Conservation (phyloP, 2,113 vertebrate genomes). For the Pomatostomus ruficeps region DNA sequence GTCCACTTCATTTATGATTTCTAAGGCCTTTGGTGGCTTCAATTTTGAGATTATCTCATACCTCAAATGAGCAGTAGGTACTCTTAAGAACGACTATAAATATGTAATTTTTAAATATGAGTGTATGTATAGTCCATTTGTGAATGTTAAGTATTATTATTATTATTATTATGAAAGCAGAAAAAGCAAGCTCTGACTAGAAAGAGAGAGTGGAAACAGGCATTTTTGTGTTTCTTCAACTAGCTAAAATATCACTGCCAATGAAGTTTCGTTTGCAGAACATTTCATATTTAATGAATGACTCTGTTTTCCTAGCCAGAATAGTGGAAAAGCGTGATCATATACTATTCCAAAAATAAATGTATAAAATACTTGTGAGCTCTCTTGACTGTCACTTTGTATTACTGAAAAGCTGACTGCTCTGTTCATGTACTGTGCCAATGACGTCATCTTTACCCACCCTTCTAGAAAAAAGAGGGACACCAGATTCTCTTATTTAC, state of each 20-base stretch:
- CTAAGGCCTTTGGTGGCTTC: not conserved
- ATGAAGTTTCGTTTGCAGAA: not conserved
- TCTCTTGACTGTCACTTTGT: not conserved
- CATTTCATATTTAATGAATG: constrained; percentile 7
- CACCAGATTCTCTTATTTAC: not conserved
- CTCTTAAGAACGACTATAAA: not conserved
- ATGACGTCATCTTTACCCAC: not conserved
- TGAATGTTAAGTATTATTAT: not conserved
- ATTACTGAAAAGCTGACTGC: constrained; percentile 23
- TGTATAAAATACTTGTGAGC: not conserved
- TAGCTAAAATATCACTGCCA: not conserved
- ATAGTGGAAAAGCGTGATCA: not conserved
- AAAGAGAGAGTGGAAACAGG: not conserved
- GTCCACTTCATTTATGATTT: not conserved
- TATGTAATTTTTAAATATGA: not conserved
- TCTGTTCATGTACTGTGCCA: not conserved
- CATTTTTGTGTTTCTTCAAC: not conserved
- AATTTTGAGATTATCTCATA: not conserved
- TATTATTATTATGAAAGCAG: not conserved
- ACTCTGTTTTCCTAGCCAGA: not conserved
- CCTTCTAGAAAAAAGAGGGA: not conserved
- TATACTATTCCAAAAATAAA: not conserved
- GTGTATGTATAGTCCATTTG: not conserved
- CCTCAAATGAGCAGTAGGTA: not conserved
- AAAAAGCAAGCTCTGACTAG: not conserved